phyloP scores from a whole-genome alignment of 35 echinoderm and acorn worm genomes.

The Apostichopus parvimensis region DNA sequence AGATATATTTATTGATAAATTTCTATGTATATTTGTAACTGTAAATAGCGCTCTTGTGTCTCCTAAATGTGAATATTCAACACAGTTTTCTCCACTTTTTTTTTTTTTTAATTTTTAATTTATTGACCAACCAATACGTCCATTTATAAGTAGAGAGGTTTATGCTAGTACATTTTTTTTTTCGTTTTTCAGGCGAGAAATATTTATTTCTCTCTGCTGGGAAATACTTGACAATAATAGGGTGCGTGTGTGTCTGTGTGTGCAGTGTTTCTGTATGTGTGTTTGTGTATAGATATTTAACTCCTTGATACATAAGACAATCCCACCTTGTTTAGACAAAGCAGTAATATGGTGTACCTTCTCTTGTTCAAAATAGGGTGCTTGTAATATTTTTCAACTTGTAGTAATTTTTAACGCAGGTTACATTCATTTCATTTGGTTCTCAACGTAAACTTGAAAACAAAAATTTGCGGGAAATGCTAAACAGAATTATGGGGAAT shows the following conservation, averaged over 20 bases:
- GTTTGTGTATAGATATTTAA: neutral
- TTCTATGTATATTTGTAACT: constrained; percentile 43
- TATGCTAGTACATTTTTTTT: neutral
- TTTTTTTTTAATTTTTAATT: constrained; percentile 21
- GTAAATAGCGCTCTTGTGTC: constrained; percentile 2
- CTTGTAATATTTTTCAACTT: too few relatives aligned
- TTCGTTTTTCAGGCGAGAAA: neutral
- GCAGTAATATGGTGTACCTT: too few relatives aligned
- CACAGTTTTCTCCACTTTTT: neutral
- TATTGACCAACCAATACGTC: neutral
- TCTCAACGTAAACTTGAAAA: too few relatives aligned
- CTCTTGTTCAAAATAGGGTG: too few relatives aligned
- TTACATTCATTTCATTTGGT: too few relatives aligned
- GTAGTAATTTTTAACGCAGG: too few relatives aligned
- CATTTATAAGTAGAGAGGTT: neutral
- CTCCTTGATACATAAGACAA: neutral
- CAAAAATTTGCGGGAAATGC: too few relatives aligned
- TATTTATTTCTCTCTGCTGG: neutral
- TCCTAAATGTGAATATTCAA: neutral
- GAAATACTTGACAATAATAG: neutral
- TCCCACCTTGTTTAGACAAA: neutral
- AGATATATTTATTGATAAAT: constrained; percentile 44
- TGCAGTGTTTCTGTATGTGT: neutral
- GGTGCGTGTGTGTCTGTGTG: neutral
- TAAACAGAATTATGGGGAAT: too few relatives aligned